phyloP scores from a whole-genome alignment of 37 sponge, comb jelly and placozoan species.

The Chondrilla cf. caribensis region DNA sequence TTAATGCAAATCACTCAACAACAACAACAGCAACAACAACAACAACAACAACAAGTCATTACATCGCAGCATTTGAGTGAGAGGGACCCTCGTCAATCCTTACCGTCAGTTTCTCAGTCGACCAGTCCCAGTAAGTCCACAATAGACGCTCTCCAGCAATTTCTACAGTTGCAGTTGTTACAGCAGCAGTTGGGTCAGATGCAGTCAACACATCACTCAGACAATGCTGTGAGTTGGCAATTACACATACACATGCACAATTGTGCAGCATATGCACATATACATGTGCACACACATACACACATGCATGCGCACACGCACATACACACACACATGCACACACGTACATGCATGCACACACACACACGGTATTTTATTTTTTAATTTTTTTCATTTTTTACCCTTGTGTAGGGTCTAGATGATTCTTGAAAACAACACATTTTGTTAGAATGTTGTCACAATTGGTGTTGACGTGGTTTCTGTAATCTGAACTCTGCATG shows the following conservation, averaged over 20 bases:
- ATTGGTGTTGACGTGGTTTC: too few species aligned
- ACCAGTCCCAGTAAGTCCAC: conserved; percentile 8
- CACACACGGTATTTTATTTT: background rate
- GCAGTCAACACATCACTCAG: too few species aligned
- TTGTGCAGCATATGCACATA: too few species aligned
- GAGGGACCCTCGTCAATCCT: background rate
- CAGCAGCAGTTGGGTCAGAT: conserved; percentile 41
- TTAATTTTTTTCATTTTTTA: background rate
- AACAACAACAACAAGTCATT: background rate
- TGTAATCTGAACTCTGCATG: too few species aligned
- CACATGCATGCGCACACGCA: too few species aligned
- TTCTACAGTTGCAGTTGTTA: conserved; percentile 56
- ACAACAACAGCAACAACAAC: conserved; percentile 14
- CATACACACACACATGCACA: too few species aligned
- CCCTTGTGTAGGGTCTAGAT: background rate
- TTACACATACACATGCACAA: too few species aligned
- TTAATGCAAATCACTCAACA: conserved; percentile 1
- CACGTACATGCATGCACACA: too few species aligned
- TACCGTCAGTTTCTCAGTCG: background rate
- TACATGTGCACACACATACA: too few species aligned
- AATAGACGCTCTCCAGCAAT: conserved; percentile 14
- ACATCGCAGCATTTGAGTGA: too few species aligned
- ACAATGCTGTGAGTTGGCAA: too few species aligned
- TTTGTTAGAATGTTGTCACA: background rate
- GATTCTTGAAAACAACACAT: background rate